Evolutionary conservation across 2,888 invertebrate species (phyloP), one percentile per base, ranked within the genome.

Genomic region (Drosophila prostipennis): DNA sequence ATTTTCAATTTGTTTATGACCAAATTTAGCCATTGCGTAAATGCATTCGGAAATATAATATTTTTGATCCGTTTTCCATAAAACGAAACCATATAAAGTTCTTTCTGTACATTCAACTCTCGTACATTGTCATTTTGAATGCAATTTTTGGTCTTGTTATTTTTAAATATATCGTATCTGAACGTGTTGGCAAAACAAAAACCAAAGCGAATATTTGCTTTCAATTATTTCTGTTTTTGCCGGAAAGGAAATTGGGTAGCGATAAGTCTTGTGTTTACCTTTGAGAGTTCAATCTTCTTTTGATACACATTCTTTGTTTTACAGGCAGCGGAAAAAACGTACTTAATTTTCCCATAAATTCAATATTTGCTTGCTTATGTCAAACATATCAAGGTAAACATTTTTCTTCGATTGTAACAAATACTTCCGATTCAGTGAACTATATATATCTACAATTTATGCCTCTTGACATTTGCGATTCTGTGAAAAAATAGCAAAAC

Each of bases 21-120:
- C 63, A 67, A 64, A 74, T 88, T 79, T 69, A 58, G 77, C 55
- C 61, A 72, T 71, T 71, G 79, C 87, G 79, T 78, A 72, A 84
- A 80, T 72, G 56, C 58, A 79, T 60, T 53, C 32, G 42, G 61
- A 61, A 76, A 69, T 57, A 68, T 68, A 26, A 75, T 43, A 57
- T 48, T 51, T 63, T 39, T 32, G 14, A 23, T 39, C 45, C 29
- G 19, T 34, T 61, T 58, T 58, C 32, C 23, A 40, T 23, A 13
- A 58, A 58, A 6, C 45, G 7, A 29, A 46, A 23, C 61, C 64
- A 34, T 26, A 49, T 10, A 19, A 10, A 14, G 42, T 0, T 26
- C 6, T 6, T n/a, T 23, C 6, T 67, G 64, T 65, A 16, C 63
- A 43, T 52, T 64, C 67, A 64, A 64, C 65, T 67, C 19, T 43